Evolutionary conservation across 2,888 invertebrate genomes (phyloP).

Genomic region (Empis livida): DNA sequence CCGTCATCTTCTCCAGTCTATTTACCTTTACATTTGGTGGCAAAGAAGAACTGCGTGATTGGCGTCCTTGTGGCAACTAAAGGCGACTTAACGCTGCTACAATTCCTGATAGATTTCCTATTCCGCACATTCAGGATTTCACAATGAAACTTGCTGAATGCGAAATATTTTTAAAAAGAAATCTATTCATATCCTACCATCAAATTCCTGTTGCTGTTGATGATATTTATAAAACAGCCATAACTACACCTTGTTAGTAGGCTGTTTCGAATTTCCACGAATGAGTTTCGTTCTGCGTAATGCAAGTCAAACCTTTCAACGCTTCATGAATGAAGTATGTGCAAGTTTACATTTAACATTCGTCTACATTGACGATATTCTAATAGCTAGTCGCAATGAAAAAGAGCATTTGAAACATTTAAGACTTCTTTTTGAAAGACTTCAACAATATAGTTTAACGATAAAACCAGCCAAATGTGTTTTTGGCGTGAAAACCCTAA

Average conservation of each 20-base stretch:
- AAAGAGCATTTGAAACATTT: constrained; percentile 14
- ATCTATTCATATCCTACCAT: constrained; percentile 17
- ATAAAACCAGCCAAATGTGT: constrained; percentile 11
- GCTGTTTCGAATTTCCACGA: constrained; percentile 17
- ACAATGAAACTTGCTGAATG: constrained; percentile 5
- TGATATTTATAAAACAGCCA: constrained; percentile 5
- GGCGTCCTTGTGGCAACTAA: background rate
- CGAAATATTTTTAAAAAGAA: constrained; percentile 15
- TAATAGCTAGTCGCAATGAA: too few species aligned
- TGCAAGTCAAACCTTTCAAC: too few species aligned
- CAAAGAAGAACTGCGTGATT: background rate
- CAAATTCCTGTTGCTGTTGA: too few species aligned
- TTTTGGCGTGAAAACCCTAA: background rate
- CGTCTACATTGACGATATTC: too few species aligned
- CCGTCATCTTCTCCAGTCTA: too few species aligned
- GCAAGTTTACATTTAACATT: too few species aligned
- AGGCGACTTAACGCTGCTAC: background rate
- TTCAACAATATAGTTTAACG: constrained; percentile 12
- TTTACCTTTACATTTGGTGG: too few species aligned
- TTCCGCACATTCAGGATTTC: background rate
- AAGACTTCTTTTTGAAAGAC: constrained; percentile 8
- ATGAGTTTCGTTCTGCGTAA: constrained; percentile 12
- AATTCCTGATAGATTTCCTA: background rate
- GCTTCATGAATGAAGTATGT: too few species aligned
- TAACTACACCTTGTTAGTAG: constrained; percentile 20